phyloP scores from a whole-genome alignment of 2,888 invertebrate genomes.

The Agrotis clavis region DNA sequence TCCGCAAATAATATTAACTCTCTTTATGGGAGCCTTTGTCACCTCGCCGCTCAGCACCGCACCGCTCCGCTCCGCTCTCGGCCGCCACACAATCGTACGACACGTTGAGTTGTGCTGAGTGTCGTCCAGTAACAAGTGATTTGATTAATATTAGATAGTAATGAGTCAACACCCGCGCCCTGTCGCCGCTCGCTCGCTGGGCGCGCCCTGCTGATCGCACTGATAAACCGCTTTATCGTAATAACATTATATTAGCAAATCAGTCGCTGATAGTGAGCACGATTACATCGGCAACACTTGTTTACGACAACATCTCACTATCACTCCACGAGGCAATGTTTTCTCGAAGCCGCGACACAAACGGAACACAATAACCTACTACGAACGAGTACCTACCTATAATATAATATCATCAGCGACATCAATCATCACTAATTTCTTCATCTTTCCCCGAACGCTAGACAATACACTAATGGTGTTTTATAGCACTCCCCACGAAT shows the following conservation, averaged over 20 bases:
- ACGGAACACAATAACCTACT: neutral
- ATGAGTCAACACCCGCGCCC: constrained; percentile 35
- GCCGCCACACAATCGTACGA: too few species aligned
- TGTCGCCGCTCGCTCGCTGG: constrained; percentile 18
- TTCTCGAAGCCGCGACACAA: neutral
- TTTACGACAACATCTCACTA: constrained; percentile 5
- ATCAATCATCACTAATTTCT: constrained; percentile 66
- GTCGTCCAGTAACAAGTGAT: constrained; percentile 16
- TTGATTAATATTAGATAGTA: constrained; percentile 21
- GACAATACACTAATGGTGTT: constrained; percentile 72
- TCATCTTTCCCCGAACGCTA: constrained; percentile 55
- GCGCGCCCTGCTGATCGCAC: constrained; percentile 44
- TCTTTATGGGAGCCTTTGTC: constrained; percentile 77
- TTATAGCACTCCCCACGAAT: constrained; percentile 71
- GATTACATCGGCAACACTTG: constrained; percentile 29
- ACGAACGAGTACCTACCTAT: too few species aligned
- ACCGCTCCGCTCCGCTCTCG: neutral
- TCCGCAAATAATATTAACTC: constrained; percentile 82
- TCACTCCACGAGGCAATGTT: neutral
- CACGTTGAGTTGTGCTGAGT: neutral
- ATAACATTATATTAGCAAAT: constrained; percentile 35
- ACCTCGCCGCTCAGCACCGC: constrained; percentile 64
- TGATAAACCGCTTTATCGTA: constrained; percentile 51
- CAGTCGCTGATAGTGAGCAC: constrained; percentile 33
- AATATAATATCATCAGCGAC: constrained; percentile 17